Conservation (phyloP, 2,888 invertebrate genomes). For the Oasisia sp. region DNA sequence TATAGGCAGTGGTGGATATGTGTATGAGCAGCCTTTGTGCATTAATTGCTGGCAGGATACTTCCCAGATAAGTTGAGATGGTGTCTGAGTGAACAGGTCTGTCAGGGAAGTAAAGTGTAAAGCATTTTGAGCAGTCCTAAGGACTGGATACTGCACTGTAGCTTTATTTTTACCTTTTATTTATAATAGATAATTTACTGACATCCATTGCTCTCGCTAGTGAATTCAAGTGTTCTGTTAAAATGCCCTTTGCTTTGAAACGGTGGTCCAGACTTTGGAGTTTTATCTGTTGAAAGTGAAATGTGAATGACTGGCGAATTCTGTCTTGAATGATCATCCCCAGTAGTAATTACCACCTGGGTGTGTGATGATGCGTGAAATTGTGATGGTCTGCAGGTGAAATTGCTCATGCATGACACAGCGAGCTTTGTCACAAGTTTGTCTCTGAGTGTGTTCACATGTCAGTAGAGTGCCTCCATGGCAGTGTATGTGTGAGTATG, state of each 20-base stretch:
- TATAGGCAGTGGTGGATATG: too few relatives aligned
- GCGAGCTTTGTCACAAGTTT: not conserved
- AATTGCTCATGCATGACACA: not conserved
- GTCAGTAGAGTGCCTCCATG: not conserved
- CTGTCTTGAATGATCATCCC: not conserved
- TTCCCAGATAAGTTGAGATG: too few relatives aligned
- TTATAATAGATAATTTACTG: not conserved
- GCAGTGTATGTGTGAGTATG: not conserved
- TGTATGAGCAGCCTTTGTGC: too few relatives aligned
- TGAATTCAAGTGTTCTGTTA: not conserved
- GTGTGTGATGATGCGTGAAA: not conserved
- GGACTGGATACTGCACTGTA: not conserved
- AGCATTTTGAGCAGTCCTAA: not conserved
- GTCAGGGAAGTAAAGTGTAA: too few relatives aligned
- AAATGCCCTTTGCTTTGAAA: too few relatives aligned
- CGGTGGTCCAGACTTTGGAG: not conserved
- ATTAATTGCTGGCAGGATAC: too few relatives aligned
- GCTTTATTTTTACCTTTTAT: not conserved
- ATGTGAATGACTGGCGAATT: not conserved
- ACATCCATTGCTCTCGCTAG: not conserved
- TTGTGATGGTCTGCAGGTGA: not conserved
- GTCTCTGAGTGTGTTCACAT: not conserved
- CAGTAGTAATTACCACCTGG: not conserved
- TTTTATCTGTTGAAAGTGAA: not conserved
- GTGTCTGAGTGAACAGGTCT: too few relatives aligned